Evolutionary conservation across 1,140 invertebrate species (phyloP).

Genomic region (Nomia melanderi): DNA sequence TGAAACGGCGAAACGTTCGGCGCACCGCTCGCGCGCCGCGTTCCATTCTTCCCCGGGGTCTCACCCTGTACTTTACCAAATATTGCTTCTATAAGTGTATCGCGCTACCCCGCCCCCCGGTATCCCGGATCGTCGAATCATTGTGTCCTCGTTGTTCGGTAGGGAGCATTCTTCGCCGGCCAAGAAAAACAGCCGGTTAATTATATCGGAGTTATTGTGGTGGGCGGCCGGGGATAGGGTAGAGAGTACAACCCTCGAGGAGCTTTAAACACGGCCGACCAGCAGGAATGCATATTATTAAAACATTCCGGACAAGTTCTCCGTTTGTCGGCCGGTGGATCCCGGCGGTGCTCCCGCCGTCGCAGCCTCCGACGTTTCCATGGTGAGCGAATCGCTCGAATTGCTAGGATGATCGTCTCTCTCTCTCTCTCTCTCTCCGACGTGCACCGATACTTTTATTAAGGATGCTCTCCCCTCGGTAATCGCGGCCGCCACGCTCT

Average conservation of each 20-base stretch:
- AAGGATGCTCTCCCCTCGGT: not conserved
- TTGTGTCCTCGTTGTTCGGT: not conserved
- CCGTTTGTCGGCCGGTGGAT: slow-evolving; percentile 39
- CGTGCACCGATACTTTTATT: slow-evolving; percentile 1
- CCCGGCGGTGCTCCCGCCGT: slow-evolving; percentile 61
- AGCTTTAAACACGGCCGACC: slow-evolving; percentile 56
- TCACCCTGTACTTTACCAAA: not conserved
- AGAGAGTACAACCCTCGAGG: slow-evolving; percentile 22
- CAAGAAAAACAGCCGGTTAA: slow-evolving; percentile 42
- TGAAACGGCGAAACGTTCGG: too few species aligned
- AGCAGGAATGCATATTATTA: slow-evolving; percentile 72
- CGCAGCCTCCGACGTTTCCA: slow-evolving; percentile 71
- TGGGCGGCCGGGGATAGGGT: not conserved
- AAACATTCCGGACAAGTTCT: slow-evolving; percentile 68
- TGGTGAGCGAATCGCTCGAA: slow-evolving; percentile 69
- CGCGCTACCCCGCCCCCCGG: slow-evolving; percentile 23
- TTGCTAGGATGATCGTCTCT: slow-evolving; percentile 63
- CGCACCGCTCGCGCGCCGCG: slow-evolving; percentile 8
- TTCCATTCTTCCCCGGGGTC: not conserved
- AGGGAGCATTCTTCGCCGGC: slow-evolving; percentile 21
- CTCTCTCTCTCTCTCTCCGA: too few species aligned
- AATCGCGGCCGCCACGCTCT: not conserved
- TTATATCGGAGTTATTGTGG: slow-evolving; percentile 38
- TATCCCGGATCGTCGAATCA: not conserved
- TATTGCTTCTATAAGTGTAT: slow-evolving; percentile 35